phyloP scores from a whole-genome alignment of 2,888 invertebrate genomes.

The Ectemnius lituratus region DNA sequence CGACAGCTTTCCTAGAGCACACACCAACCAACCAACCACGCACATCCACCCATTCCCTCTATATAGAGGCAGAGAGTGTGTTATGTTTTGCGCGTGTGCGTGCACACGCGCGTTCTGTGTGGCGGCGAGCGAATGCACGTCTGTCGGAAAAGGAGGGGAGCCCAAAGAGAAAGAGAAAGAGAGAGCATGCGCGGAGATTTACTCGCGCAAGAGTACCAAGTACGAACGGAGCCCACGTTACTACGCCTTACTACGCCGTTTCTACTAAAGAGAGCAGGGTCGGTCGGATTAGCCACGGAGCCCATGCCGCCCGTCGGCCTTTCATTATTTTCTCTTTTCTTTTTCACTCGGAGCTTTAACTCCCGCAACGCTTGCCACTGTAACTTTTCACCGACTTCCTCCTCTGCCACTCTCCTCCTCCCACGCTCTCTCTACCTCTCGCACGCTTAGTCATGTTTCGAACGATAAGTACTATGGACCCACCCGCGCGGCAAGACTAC shows the following conservation, averaged over 20 bases:
- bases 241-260: slow-evolving; percentile 42
- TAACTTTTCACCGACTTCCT: background rate
- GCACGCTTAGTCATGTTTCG: too few species aligned
- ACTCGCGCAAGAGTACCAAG: slow-evolving; percentile 31
- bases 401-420: background rate
- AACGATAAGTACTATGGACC: too few species aligned
- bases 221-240: slow-evolving; percentile 9
- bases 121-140: too few species aligned
- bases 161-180: background rate
- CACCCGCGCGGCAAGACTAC: too few species aligned
- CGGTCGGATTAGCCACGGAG: slow-evolving; percentile 33
- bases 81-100: too few species aligned
- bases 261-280: slow-evolving; percentile 41
- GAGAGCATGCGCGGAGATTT: slow-evolving; percentile 32
- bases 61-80: too few species aligned
- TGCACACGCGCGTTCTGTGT: too few species aligned
- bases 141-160: too few species aligned
- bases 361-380: background rate
- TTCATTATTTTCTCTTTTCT: background rate
- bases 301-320: background rate
- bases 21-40: too few species aligned
- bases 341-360: background rate
- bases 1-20: background rate
- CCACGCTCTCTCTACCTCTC: too few species aligned
- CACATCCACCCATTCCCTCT: too few species aligned